Conservation (phyloP, 1,140 invertebrate species). For the Drosophila lini region DNA sequence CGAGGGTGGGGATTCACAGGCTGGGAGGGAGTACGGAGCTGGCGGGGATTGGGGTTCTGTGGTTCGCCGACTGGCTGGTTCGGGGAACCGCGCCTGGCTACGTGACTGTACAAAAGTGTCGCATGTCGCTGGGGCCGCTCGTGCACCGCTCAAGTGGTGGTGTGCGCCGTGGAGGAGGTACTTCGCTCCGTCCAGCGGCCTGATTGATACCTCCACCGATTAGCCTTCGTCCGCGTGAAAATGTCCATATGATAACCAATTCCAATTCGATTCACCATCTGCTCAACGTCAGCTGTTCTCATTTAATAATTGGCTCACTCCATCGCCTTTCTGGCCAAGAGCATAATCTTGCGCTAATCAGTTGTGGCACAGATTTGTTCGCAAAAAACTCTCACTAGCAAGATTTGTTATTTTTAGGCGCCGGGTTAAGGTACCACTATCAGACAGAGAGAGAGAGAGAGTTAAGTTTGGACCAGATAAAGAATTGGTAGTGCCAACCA, state of each 20-base stretch:
- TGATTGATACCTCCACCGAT: slow-evolving; percentile 64
- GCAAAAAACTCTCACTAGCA: slow-evolving; percentile 39
- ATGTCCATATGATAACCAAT: slow-evolving; percentile 3
- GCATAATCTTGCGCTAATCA: slow-evolving; percentile 43
- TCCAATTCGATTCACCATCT: neutral
- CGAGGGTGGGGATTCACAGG: slow-evolving; percentile 9
- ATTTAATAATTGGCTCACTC: neutral
- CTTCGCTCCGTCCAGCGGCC: slow-evolving; percentile 30
- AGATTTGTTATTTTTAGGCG: slow-evolving; percentile 41
- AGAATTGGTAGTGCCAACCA: slow-evolving; percentile 59
- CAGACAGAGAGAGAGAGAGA: slow-evolving; percentile 13
- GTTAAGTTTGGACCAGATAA: slow-evolving; percentile 54
- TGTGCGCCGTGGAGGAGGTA: slow-evolving; percentile 16
- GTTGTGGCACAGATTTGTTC: slow-evolving; percentile 48
- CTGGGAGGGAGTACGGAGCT: neutral
- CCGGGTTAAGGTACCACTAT: slow-evolving; percentile 68
- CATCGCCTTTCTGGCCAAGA: neutral
- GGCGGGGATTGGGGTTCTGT: neutral
- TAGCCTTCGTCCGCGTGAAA: slow-evolving; percentile 22
- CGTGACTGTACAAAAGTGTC: slow-evolving; percentile 76
- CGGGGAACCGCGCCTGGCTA: slow-evolving; percentile 42
- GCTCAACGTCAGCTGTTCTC: neutral
- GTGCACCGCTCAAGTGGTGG: slow-evolving; percentile 64
- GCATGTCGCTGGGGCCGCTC: slow-evolving; percentile 36
- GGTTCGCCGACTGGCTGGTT: neutral